Evolutionary conservation across 2,888 invertebrate genomes (phyloP), one percentile per base, ranked within the genome.

Genomic region (Orchesellides sinensis): DNA sequence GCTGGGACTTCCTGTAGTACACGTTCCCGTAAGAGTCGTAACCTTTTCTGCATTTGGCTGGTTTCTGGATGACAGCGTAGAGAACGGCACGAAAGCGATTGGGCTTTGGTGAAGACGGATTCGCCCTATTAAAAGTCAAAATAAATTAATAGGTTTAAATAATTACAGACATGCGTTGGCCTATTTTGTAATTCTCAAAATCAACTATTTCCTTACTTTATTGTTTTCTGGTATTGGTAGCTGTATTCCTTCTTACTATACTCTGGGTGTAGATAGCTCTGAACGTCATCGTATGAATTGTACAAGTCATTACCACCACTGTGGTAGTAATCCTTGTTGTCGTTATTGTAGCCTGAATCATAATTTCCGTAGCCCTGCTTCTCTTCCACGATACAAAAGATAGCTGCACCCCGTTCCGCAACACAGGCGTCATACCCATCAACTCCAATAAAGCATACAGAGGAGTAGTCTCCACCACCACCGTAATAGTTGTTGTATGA

Each of bases 351-450:
- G 12, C 84, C 75, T n/a, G 85, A 32, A 14, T 83, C 63, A 54
- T 70, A 70, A n/a, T 47, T 1, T 5, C 69, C 73, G 40, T 83
- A 70, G 49, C 25, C 23, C 23, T 65, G 59, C 1, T 84, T 29
- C 25, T 87, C 87, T 27, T 54, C 56, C 29, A 87, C 74, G 2
- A 84, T 19, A 47, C 87, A 87, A 65, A 85, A 81, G 35, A 87
- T 75, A 6, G 84, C 86, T 17, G 87, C 83, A 10, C 87, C 87
- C 59, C 83, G 77, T 40, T 87, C 87, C 10, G 86, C 87, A 21
- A 87, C 87, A 66, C 87, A 87, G n/a, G 87, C 84, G 52, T 87
- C 87, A 74, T 80, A 80, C 21, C 86, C 87, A 21, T 87, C 69
- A 14, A 87, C 84, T 59, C 87, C 87, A 40, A 86, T 83, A 49